Base-by-base conservation (phyloP, 2,888 invertebrate species). In the Catocala sponsa region DNA sequence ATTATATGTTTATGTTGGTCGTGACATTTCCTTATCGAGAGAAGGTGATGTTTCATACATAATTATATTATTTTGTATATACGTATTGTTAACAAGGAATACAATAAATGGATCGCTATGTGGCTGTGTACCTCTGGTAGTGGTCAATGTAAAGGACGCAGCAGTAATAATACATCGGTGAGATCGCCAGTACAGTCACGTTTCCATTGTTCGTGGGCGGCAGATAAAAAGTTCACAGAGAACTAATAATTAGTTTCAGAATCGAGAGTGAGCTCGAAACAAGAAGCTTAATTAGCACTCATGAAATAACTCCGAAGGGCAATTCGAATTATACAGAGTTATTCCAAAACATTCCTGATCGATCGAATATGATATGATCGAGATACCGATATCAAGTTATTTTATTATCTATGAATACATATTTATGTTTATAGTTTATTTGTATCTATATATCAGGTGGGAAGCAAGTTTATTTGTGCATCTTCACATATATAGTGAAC, bases 101-200 rank as follows among this genome's bases (percentile, higher is more conserved):
- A 52, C 65, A 55, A 57, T 78, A 65, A 64, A 68, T 61, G 60
- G 58, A 59, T 70, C 55, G 15, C 46, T 72, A 68, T 55, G 43
- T 61, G 57, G 43, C 48, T 65, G 59, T 58, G 57, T 51, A 65
- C 68, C 65, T 68, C 56, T 41, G 47, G 61, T 55, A 79, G 76
- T 76, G 74, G 76, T 71, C 76, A 75, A 66, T 72, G 70, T 70
- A 67, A 73, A 77, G 79, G 79, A 80, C 71, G 73, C 65, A 65
- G 65, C 74, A 73, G 76, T 85, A 85, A 86, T 85, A 85, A 87
- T 83, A 83, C 76, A 78, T 79, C 78, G 60, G 62, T 71, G 74
- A 82, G 85, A 89, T 92, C 87, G 83, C 86, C 82, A 93, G 87
- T 90, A 76, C 88, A 87, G 91, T 93, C 94, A 94, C 94, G 94